These are phyloP conservation scores for Anas acuta DNA, from an alignment of 2,797 vertebrate species.

Conservation along the genomic window DNA sequence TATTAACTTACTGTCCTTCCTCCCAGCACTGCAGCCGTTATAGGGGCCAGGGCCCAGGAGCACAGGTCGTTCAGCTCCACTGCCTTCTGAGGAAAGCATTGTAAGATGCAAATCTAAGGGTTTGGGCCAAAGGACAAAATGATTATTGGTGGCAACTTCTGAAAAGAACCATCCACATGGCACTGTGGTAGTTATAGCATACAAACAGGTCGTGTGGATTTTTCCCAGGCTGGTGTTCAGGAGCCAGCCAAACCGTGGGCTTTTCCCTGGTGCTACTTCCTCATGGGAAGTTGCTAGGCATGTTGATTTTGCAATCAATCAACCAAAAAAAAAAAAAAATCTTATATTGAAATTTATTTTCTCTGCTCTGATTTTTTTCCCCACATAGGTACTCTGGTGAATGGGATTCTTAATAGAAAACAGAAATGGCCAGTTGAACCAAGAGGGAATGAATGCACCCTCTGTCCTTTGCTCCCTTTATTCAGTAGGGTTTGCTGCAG, in stretches of 20 bases:
- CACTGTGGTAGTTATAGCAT: background rate
- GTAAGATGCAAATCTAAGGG: background rate
- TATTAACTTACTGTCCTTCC: no score
- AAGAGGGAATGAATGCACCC: background rate
- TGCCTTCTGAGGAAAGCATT: background rate
- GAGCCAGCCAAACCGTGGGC: background rate
- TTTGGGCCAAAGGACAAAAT: background rate
- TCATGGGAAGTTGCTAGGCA: background rate
- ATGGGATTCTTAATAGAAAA: background rate
- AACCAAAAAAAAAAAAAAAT: background rate
- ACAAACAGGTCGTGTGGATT: background rate
- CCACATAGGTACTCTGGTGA: background rate
- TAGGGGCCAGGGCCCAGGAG: no score
- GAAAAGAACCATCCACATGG: background rate
- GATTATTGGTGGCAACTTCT: background rate
- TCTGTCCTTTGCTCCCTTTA: background rate
- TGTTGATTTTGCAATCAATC: background rate
- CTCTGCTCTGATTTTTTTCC: no score
- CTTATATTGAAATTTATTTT: background rate
- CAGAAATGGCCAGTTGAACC: background rate
- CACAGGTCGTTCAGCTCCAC: background rate
- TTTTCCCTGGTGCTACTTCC: background rate
- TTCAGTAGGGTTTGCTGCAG: background rate
- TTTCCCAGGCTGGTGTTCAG: background rate
- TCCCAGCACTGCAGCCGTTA: fast-evolving